These are phyloP conservation scores for Fulica atra DNA, from an alignment of 2,113 vertebrate genomes.

Conservation along the genomic window DNA sequence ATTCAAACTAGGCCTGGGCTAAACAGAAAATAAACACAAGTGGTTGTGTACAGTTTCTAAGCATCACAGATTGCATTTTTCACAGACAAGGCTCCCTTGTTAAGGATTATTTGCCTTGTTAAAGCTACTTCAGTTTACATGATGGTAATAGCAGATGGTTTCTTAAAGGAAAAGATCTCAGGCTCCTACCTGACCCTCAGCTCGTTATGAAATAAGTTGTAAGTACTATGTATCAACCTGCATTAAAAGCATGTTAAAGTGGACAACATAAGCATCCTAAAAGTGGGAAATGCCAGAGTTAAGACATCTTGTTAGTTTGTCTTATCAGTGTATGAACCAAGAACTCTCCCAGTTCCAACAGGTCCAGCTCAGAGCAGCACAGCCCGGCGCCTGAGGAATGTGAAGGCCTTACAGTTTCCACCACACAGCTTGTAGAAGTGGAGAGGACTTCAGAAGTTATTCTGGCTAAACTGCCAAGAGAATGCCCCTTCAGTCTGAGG, in stretches of 20 bases:
- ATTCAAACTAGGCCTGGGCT: background rate
- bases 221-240: background rate
- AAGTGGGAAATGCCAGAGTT: background rate
- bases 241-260: background rate
- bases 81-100: background rate
- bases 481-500: background rate
- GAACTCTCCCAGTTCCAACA: background rate
- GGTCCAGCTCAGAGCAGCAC: background rate
- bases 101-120: background rate
- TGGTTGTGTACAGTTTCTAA: background rate
- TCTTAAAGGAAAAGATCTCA: background rate
- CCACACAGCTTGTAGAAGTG: background rate
- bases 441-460: background rate
- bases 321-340: background rate
- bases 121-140: background rate
- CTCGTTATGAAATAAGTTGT: background rate
- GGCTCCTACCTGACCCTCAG: background rate
- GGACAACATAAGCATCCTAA: background rate
- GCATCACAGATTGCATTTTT: background rate
- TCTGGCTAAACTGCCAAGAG: background rate
- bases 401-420: background rate
- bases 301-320: background rate
- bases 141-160: background rate
- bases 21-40: constrained; percentile 1
- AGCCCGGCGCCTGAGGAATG: accelerated